Evolutionary conservation across 2,113 vertebrate genomes (phyloP).

Genomic region (Nothobranchius kuhntae): DNA sequence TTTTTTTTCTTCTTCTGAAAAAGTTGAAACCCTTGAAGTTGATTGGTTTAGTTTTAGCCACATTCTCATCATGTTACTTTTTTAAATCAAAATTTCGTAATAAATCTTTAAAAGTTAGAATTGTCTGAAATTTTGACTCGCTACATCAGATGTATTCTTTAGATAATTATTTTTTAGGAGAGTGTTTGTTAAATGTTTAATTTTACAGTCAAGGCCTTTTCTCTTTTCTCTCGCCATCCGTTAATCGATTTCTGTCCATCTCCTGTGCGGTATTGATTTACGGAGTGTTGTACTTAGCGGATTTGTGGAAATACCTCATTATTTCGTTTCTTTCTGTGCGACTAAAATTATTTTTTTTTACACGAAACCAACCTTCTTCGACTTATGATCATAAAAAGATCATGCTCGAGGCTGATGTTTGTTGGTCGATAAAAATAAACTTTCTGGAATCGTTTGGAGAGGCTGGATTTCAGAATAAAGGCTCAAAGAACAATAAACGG

Average conservation of each 20-base stretch:
- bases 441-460: background rate
- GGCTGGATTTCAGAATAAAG: background rate
- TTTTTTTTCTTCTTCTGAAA: no score
- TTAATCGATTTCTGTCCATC: constrained; percentile 50
- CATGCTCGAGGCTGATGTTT: background rate
- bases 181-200: background rate
- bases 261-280: constrained; percentile 37
- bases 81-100: no score
- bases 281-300: constrained; percentile 30
- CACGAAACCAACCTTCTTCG: constrained; percentile 14
- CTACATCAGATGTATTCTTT: no score
- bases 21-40: no score
- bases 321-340: constrained; percentile 52
- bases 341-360: constrained; percentile 36
- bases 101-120: no score
- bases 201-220: constrained; percentile 30
- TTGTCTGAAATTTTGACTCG: no score
- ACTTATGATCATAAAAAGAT: constrained; percentile 24
- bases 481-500: background rate
- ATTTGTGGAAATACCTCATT: constrained; percentile 41
- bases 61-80: no score
- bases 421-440: background rate
- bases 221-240: constrained; percentile 28
- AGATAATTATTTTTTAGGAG: background rate
- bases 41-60: no score